These are phyloP conservation scores for Actinernus sp. DNA, from an alignment of 92 coral and sea anemone species.

Conservation along the genomic window DNA sequence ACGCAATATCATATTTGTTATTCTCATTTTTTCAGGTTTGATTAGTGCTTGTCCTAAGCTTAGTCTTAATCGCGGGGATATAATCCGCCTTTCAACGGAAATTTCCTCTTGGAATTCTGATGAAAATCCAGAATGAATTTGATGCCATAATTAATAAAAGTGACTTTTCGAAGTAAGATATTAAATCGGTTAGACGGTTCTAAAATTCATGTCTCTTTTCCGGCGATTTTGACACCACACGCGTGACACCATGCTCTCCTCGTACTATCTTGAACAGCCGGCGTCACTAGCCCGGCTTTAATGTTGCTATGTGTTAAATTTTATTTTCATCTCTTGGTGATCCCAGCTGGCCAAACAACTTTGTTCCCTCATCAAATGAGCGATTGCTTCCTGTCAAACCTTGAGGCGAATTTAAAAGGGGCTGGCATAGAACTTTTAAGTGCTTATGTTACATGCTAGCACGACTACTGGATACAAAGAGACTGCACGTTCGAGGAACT, in stretches of 20 bases:
- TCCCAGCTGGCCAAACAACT: constrained; percentile 32
- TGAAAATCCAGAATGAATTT: background rate
- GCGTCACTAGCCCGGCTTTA: background rate
- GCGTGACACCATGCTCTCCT: too few species aligned
- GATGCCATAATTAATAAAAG: background rate
- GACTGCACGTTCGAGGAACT: too few species aligned
- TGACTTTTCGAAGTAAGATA: constrained; percentile 13
- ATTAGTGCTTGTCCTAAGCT: too few species aligned
- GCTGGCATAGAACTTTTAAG: background rate
- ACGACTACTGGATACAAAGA: background rate
- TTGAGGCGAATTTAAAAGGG: constrained; percentile 2
- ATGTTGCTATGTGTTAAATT: background rate
- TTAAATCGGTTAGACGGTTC: constrained; percentile 3
- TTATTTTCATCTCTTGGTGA: background rate
- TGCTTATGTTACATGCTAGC: background rate
- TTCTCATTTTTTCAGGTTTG: too few species aligned
- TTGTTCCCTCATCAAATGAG: constrained; percentile 12
- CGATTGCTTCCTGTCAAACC: constrained; percentile 27
- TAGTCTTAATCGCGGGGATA: too few species aligned
- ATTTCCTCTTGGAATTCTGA: constrained; percentile 2
- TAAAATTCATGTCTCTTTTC: background rate
- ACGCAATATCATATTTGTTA: too few species aligned
- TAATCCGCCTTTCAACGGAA: too few species aligned
- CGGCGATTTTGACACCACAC: background rate
- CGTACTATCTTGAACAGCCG: background rate